phyloP scores from a whole-genome alignment of 2,888 invertebrate genomes.

The Chymomyza fuscimana region DNA sequence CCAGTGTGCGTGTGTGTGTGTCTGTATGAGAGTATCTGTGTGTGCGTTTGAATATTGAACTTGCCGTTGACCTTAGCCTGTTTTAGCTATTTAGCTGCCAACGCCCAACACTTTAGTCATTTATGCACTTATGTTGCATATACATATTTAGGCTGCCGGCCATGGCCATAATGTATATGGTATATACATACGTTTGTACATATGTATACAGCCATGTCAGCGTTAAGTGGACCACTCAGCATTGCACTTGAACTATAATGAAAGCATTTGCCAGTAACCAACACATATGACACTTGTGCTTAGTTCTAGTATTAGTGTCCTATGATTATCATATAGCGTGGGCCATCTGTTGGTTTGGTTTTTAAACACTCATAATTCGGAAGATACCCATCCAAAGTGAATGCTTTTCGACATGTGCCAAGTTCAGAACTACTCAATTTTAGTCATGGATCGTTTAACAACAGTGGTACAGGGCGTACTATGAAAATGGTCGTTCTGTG shows the following conservation, averaged over 20 bases:
- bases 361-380: no score
- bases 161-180: neutral
- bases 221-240: constrained; percentile 64
- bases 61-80: constrained; percentile 68
- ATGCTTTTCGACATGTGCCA: no score
- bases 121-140: constrained; percentile 60
- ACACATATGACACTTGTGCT: neutral
- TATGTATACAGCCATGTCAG: constrained; percentile 17
- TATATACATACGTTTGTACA: neutral
- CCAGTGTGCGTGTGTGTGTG: constrained; percentile 13
- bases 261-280: constrained; percentile 62
- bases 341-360: no score
- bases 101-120: constrained; percentile 43
- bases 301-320: neutral
- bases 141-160: constrained; percentile 50
- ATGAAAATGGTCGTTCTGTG: no score
- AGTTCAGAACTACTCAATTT: no score
- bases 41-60: constrained; percentile 58
- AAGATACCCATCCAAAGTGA: no score
- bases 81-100: constrained; percentile 34
- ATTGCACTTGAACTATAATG: constrained; percentile 71
- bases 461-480: no score
- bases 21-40: constrained; percentile 12
- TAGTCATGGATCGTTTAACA: no score
- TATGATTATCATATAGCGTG: no score